phyloP scores from a whole-genome alignment of 2,113 vertebrate species.

The Cephalopholis sonnerati region DNA sequence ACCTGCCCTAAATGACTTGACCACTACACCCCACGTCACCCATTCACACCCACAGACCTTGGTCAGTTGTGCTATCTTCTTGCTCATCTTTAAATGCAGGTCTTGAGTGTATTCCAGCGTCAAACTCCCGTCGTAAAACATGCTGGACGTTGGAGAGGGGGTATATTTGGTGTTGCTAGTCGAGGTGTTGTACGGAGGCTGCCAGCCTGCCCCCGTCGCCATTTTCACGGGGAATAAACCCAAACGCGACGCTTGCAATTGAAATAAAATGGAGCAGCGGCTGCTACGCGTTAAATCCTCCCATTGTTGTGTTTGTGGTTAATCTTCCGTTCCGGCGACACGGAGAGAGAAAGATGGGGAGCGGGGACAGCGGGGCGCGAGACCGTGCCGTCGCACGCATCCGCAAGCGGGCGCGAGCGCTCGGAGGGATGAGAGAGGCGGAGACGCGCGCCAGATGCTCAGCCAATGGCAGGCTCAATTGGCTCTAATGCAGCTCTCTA shows the following conservation, averaged over 20 bases:
- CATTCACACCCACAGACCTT: constrained; percentile 85
- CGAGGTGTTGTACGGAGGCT: constrained; percentile 85
- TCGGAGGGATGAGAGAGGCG: constrained; percentile 28
- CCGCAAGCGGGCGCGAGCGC: constrained; percentile 35
- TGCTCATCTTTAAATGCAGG: constrained; percentile 98
- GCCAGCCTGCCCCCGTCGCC: constrained; percentile 95
- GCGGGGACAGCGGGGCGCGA: constrained; percentile 7
- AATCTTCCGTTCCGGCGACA: background rate
- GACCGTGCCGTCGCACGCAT: constrained; percentile 33
- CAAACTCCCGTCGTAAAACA: constrained; percentile 81
- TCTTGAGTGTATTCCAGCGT: constrained; percentile 91
- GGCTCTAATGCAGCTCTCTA: constrained; percentile 20
- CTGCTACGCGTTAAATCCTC: background rate
- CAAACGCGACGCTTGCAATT: constrained; percentile 14
- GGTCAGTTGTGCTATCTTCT: constrained; percentile 98
- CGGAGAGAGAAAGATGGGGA: background rate
- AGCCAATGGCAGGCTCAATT: constrained; percentile 2
- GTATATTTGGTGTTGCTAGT: constrained; percentile 74
- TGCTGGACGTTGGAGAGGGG: constrained; percentile 78
- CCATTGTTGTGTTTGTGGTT: constrained; percentile 32
- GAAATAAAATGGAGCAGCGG: background rate
- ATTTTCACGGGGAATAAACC: constrained; percentile 86
- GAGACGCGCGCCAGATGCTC: constrained; percentile 72
- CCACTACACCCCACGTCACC: background rate
- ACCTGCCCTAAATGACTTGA: background rate